Evolutionary conservation across 2,113 vertebrate species (phyloP).

Genomic region (Acanthochromis polyacanthus): DNA sequence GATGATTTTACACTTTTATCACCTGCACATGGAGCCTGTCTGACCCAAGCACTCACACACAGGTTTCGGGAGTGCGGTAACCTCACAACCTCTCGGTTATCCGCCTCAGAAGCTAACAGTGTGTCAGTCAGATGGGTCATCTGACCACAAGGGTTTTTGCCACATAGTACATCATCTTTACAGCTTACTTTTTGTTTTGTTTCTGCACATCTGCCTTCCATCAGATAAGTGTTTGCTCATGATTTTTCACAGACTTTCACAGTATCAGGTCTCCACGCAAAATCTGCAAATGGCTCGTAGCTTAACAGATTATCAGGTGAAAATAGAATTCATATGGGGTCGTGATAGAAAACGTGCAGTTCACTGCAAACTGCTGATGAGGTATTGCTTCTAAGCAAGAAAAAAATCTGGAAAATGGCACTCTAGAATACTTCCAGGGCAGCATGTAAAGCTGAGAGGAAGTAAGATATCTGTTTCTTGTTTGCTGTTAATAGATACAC

Average conservation of each 20-base stretch:
- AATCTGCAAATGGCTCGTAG: conserved; percentile 50
- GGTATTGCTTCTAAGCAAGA: conserved; percentile 13
- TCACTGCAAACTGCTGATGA: conserved; percentile 51
- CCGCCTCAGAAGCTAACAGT: conserved; percentile 40
- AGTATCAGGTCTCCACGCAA: conserved; percentile 56
- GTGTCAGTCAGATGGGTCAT: conserved; percentile 46
- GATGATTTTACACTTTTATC: conserved; percentile 73
- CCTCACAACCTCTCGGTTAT: conserved; percentile 37
- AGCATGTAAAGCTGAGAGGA: not conserved
- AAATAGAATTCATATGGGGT: conserved; percentile 57
- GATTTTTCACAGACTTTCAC: conserved; percentile 54
- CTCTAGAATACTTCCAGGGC: not conserved
- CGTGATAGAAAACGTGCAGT: conserved; percentile 50
- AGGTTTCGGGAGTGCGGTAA: conserved; percentile 27
- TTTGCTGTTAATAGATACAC: conserved; percentile 21
- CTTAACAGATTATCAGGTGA: conserved; percentile 65
- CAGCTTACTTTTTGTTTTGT: conserved; percentile 52
- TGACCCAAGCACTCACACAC: conserved; percentile 50
- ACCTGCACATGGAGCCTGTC: conserved; percentile 54
- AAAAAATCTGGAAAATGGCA: not conserved
- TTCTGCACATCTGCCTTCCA: conserved; percentile 70
- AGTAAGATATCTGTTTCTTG: conserved; percentile 31
- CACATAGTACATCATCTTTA: conserved; percentile 68
- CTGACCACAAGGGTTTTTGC: conserved; percentile 41
- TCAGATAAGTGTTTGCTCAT: conserved; percentile 48